These are phyloP conservation scores for Platichthys stellatus DNA, from an alignment of 2,113 vertebrate genomes.

Conservation along the genomic window DNA sequence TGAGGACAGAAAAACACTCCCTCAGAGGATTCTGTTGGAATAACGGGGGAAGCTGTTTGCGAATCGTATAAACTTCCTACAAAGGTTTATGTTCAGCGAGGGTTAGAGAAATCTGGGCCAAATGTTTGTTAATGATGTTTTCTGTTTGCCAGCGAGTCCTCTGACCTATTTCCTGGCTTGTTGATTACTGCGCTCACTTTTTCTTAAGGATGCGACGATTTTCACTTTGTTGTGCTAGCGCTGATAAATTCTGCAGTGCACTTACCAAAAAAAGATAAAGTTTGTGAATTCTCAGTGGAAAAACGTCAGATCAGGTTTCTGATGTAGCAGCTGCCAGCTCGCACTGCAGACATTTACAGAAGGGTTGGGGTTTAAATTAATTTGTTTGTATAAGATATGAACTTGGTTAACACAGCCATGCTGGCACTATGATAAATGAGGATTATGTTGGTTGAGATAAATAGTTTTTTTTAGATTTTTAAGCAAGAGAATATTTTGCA, in stretches of 20 bases:
- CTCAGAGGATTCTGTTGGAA: neutral
- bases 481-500: neutral
- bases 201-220: constrained; percentile 28
- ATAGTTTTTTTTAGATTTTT: neutral
- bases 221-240: constrained; percentile 22
- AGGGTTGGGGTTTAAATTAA: neutral
- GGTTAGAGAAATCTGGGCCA: constrained; percentile 53
- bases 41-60: neutral
- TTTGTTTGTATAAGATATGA: neutral
- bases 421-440: neutral
- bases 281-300: constrained; percentile 6
- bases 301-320: constrained; percentile 11
- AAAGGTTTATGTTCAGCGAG: constrained; percentile 13
- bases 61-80: constrained; percentile 23
- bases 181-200: constrained; percentile 51
- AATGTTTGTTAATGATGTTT: constrained; percentile 56
- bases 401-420: neutral
- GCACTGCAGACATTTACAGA: neutral
- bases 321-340: neutral
- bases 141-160: constrained; percentile 34
- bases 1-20: neutral
- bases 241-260: constrained; percentile 28
- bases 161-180: constrained; percentile 40
- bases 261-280: neutral
- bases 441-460: neutral